Evolutionary conservation across 2,888 invertebrate genomes (phyloP).

Genomic region (Pristionchus japonicus): DNA sequence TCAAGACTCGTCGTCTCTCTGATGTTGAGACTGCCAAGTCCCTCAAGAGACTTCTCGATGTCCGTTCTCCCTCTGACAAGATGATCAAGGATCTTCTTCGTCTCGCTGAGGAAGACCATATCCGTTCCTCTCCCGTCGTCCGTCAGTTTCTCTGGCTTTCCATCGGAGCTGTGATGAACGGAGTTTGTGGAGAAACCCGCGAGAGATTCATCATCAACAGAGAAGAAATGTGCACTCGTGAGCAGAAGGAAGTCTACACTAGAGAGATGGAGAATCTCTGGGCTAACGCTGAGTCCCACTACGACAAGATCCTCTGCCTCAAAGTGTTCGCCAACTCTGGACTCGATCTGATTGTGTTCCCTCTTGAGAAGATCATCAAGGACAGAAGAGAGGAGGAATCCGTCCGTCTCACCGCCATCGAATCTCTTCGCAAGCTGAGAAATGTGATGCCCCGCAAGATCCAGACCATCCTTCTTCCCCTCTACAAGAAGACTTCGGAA

Average conservation of each 20-base stretch:
- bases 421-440: slow-evolving; percentile 64
- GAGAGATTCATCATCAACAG: slow-evolving; percentile 30
- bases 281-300: slow-evolving; percentile 54
- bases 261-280: slow-evolving; percentile 55
- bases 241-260: slow-evolving; percentile 61
- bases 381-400: slow-evolving; percentile 57
- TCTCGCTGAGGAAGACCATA: slow-evolving; percentile 50
- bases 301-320: slow-evolving; percentile 70
- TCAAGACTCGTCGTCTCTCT: slow-evolving; percentile 48
- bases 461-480: slow-evolving; percentile 68
- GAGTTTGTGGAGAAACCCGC: slow-evolving; percentile 61
- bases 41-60: slow-evolving; percentile 51
- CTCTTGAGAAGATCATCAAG: slow-evolving; percentile 71
- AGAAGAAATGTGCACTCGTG: slow-evolving; percentile 57
- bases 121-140: slow-evolving; percentile 52
- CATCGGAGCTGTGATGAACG: slow-evolving; percentile 64
- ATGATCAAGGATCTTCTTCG: slow-evolving; percentile 48
- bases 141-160: slow-evolving; percentile 66
- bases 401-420: slow-evolving; percentile 68
- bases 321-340: slow-evolving; percentile 73
- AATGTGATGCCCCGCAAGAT: slow-evolving; percentile 63
- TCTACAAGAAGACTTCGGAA: slow-evolving; percentile 65
- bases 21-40: slow-evolving; percentile 20
- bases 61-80: slow-evolving; percentile 49
- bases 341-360: slow-evolving; percentile 62